Base-by-base conservation (phyloP, 1,140 invertebrate genomes). In the Drosophila tropicalis region DNA sequence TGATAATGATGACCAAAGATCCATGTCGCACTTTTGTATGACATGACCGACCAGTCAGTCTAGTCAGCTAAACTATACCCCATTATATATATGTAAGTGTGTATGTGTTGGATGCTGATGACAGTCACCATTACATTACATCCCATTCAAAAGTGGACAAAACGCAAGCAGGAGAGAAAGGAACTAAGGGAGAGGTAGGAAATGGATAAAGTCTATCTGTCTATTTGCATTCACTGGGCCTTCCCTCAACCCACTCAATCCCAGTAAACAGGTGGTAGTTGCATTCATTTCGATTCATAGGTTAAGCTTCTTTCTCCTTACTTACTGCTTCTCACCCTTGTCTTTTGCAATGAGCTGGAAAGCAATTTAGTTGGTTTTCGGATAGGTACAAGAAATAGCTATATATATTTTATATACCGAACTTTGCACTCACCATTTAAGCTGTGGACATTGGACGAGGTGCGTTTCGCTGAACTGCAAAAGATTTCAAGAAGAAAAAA, bases 381-480 rank as follows among this genome's bases (percentile, higher is more conserved):
- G 1, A 15, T n/a, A 34, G 15, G 60, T 71, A 29, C 29, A 5
- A 29, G 29, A 5, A 6, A 5, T 29, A 5, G 5, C 5, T 29
- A 67, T 77, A 74, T 77, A 84, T 85, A 73, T 79, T 71, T 72
- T 82, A 86, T 71, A 82, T 66, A 86, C 66, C 67, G 75, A 70
- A 73, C 79, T 86, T 79, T 79, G 61, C 72, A 87, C 80, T 87
- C 81, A 87, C 83, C 83, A 89, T 80, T 89, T 83, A 86, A 89
- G 78, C 67, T 87, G 70, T 65, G 79, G 67, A 79, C 79, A 86
- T 82, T 76, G 74, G 57, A 60, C 41, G 54, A 40, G 57, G 29
- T 25, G 56, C 32, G 29, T 29, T 29, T 29, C 29, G 29, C 29
- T 25, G n/a, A 58, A 58, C 47, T 62, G 60, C 58, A 60, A 74